phyloP scores from a whole-genome alignment of 1,140 invertebrate genomes.

The Drosophila watanabei region DNA sequence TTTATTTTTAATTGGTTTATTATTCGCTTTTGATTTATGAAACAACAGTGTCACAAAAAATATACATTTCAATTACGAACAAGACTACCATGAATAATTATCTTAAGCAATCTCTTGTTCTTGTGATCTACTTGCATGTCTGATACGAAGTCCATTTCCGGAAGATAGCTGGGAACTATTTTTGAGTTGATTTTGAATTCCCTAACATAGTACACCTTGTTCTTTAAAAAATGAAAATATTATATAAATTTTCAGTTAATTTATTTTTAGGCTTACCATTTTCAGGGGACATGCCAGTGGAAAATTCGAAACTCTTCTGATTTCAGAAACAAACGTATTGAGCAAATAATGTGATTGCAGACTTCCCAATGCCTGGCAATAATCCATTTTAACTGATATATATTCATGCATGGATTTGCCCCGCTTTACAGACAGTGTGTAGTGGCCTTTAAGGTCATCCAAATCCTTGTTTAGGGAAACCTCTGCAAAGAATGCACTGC shows the following conservation, averaged over 20 bases:
- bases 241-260: background rate
- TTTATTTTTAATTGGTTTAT: background rate
- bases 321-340: background rate
- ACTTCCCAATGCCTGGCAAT: slow-evolving; percentile 13
- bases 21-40: background rate
- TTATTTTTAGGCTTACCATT: slow-evolving; percentile 5
- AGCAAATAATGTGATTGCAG: slow-evolving; percentile 8
- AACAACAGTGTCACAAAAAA: background rate
- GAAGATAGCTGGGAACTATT: background rate
- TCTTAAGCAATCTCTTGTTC: background rate
- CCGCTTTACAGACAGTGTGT: slow-evolving; percentile 6
- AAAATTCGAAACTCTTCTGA: slow-evolving; percentile 28
- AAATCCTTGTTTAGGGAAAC: slow-evolving; percentile 4
- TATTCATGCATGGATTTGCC: slow-evolving; percentile 6
- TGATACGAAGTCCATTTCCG: background rate
- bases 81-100: background rate
- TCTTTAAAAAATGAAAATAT: background rate
- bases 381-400: slow-evolving; percentile 5
- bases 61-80: background rate
- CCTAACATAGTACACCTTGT: slow-evolving; percentile 15
- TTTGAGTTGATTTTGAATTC: slow-evolving; percentile 24
- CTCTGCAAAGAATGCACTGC: background rate
- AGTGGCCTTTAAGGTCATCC: background rate
- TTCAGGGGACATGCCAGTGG: slow-evolving; percentile 36
- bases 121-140: background rate